Conservation (phyloP, 2,113 vertebrate species). For the Rhinopomastus cyanomelas region DNA sequence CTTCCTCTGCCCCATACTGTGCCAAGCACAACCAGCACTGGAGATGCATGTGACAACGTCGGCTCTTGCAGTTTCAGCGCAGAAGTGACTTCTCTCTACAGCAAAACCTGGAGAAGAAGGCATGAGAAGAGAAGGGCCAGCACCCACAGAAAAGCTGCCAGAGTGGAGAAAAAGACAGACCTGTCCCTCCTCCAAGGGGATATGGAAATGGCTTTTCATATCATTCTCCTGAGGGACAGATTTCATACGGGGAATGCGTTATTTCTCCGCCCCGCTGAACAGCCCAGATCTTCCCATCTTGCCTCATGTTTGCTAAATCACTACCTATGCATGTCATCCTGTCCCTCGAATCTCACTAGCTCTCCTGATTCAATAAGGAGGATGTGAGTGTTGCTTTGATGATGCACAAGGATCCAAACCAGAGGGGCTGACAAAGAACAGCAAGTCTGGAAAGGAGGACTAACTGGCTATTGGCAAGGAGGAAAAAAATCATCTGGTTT, state of each 20-base stretch:
- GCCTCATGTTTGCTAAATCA: background rate
- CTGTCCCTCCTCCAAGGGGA: background rate
- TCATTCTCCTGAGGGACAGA: background rate
- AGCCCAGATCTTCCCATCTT: background rate
- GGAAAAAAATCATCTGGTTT: background rate
- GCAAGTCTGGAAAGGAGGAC: background rate
- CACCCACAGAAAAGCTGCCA: background rate
- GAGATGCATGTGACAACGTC: rapidly evolving
- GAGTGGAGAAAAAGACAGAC: background rate
- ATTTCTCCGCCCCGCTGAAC: background rate
- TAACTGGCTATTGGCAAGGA: background rate
- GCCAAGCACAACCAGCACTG: rapidly evolving
- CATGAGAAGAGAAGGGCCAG: background rate
- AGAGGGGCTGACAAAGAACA: background rate
- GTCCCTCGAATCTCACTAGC: background rate
- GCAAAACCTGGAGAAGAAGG: background rate
- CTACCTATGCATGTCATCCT: background rate
- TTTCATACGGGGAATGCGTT: background rate
- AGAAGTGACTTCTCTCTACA: background rate
- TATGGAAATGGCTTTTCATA: background rate
- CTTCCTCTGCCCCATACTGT: background rate
- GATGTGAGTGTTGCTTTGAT: background rate
- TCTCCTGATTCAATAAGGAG: background rate
- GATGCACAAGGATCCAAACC: background rate
- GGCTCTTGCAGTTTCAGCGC: background rate